Evolutionary conservation across 2,797 vertebrate species (phyloP).

Genomic region (Distichodus sexfasciatus): DNA sequence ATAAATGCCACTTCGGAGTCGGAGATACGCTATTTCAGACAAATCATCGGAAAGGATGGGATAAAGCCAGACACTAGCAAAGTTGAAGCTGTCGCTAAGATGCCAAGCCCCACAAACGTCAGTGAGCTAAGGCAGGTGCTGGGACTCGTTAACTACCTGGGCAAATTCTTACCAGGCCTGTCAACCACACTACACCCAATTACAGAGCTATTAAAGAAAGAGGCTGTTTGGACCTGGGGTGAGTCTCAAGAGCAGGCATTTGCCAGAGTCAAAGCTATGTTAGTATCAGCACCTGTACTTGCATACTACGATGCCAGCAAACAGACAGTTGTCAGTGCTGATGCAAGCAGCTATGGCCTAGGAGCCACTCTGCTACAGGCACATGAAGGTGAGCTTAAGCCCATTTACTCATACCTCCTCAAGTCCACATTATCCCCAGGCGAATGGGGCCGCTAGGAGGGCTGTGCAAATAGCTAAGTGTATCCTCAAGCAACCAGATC

Average conservation of each 20-base stretch:
- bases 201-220: slow-evolving; percentile 20
- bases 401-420: slow-evolving; percentile 21
- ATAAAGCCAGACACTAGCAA: slow-evolving; percentile 7
- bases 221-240: neutral
- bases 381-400: too few relatives aligned
- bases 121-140: slow-evolving; percentile 2
- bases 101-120: slow-evolving; percentile 9
- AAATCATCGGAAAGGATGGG: neutral
- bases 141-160: slow-evolving; percentile 8
- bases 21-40: neutral
- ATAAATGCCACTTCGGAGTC: neutral
- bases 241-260: slow-evolving; percentile 9
- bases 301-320: neutral
- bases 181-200: slow-evolving; percentile 1
- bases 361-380: too few relatives aligned
- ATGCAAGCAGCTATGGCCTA: neutral
- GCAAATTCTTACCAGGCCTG: neutral
- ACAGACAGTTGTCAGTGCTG: neutral
- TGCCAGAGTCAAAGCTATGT: neutral
- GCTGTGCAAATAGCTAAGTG: slow-evolving; percentile 2
- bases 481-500: slow-evolving; percentile 5
- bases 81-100: too few relatives aligned
- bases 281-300: neutral
- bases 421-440: slow-evolving; percentile 17
- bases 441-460: slow-evolving; percentile 8